Evolutionary conservation across 2,113 vertebrate species (phyloP).

Genomic region (Phyllostomus discolor): DNA sequence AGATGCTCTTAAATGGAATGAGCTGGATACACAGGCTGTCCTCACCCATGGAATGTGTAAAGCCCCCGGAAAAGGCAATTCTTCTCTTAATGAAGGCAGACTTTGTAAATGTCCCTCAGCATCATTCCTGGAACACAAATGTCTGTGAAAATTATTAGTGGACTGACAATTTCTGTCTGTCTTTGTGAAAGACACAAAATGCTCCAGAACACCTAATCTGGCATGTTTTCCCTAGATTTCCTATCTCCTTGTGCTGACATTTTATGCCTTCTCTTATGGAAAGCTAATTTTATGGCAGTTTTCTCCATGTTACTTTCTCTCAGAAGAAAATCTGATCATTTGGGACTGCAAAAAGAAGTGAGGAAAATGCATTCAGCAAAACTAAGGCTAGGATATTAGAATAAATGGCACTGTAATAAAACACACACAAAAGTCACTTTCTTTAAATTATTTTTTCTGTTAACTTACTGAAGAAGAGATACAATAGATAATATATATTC

Average conservation of each 20-base stretch:
- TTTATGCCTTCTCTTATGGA: conserved; percentile 44
- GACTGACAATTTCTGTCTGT: conserved; percentile 9
- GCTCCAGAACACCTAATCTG: background rate
- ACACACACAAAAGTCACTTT: background rate
- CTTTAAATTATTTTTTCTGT: conserved; percentile 4
- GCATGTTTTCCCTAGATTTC: background rate
- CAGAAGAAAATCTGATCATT: conserved; percentile 35
- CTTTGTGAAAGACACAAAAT: conserved; percentile 1
- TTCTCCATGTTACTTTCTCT: conserved; percentile 42
- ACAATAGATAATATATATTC: background rate
- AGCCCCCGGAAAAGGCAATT: background rate
- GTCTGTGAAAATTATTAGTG: background rate
- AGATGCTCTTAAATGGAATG: background rate
- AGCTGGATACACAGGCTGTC: background rate
- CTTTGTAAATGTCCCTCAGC: background rate
- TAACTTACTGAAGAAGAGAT: background rate
- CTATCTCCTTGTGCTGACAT: conserved; percentile 25
- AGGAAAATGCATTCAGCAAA: conserved; percentile 40
- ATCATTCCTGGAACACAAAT: background rate
- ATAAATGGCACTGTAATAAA: background rate
- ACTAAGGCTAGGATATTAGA: background rate
- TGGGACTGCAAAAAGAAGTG: conserved; percentile 6
- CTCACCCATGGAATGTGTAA: background rate
- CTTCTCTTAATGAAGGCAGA: background rate
- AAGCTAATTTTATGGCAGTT: conserved; percentile 61